Evolutionary conservation across 1,140 invertebrate genomes (phyloP), one percentile per base, ranked within the genome.

Genomic region (Habropoda laboriosa): DNA sequence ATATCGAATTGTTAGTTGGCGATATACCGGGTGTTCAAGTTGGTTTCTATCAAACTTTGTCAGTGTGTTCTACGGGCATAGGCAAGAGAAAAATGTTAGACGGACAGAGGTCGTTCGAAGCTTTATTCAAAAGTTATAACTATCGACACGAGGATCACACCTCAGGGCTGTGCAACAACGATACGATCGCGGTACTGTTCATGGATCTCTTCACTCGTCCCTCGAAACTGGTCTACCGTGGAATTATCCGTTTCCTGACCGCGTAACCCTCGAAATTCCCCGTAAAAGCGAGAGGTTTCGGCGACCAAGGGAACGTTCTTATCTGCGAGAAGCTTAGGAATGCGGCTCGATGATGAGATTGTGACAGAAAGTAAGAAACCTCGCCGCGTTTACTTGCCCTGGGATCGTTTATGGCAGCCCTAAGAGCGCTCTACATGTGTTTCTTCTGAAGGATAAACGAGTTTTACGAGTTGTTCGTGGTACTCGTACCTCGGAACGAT

Each of bases 291-390:
- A 30, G 42, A 32, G 10, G 27, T 32, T 16, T 45, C 47, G 32
- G 16, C 53, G 47, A 4, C 42, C 13, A 1, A 21, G 24, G 35
- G n/a, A 24, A 6, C 8, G 21, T 0, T 4, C 58, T 61, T 61
- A 40, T 24, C 58, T 40, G 12, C n/a, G 21, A 18, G n/a, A n/a
- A 38, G 21, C 24, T 40, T 1, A 18, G 67, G 35, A 40, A 70
- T 49, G 66, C 3, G 5, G 4, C 18, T 18, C 24, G 24, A 51
- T 40, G 47, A 66, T 2, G 60, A n/a, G 60, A 42, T 60, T 27
- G 58, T 27, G 72, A 64, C 58, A 40, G 42, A 30, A 13, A 64
- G 61, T 61, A 40, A 74, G 45, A 30, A 64, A 40, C 32, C n/a
- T 53, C 21, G 57, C 3, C 18, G 45, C 53, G 40, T 71, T 57